Evolutionary conservation across 2,888 invertebrate species (phyloP).

Genomic region (Dasypogon diadema): DNA sequence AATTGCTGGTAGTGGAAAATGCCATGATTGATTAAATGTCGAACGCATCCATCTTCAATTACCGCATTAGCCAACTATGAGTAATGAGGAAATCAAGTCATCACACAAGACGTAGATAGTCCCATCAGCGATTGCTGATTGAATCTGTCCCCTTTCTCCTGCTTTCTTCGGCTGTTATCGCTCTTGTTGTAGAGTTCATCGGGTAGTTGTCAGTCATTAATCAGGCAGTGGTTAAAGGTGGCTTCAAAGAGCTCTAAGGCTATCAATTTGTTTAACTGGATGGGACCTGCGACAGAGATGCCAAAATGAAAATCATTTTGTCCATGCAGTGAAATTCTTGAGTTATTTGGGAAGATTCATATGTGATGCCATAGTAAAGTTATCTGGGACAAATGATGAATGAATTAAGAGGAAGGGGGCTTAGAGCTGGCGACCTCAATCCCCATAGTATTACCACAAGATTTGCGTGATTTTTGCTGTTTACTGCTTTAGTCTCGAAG

Average conservation of each 20-base stretch:
- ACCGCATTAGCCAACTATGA: conserved; percentile 12
- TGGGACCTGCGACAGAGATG: neutral
- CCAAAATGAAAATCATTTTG: neutral
- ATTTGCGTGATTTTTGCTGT: conserved; percentile 5
- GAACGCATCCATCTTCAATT: conserved; percentile 7
- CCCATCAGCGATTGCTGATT: neutral
- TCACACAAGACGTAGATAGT: neutral
- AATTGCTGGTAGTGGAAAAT: too few species aligned
- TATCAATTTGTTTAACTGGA: conserved; percentile 14
- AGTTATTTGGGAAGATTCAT: neutral
- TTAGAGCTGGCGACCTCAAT: conserved; percentile 26
- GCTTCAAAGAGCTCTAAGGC: neutral
- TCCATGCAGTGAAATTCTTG: neutral
- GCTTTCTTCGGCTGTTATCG: neutral
- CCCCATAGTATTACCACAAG: neutral
- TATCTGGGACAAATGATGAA: conserved; percentile 16
- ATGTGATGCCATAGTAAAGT: conserved; percentile 5
- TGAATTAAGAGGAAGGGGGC: neutral
- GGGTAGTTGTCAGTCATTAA: conserved; percentile 41
- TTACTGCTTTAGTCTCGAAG: neutral
- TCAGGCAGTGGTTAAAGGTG: conserved; percentile 3
- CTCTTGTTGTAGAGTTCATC: neutral
- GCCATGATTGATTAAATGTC: conserved; percentile 1
- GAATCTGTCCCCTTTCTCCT: neutral
- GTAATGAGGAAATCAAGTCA: conserved; percentile 11